These are phyloP conservation scores for Lepilemur ruficaudatus DNA, from an alignment of 2,797 vertebrate species.

Conservation along the genomic window DNA sequence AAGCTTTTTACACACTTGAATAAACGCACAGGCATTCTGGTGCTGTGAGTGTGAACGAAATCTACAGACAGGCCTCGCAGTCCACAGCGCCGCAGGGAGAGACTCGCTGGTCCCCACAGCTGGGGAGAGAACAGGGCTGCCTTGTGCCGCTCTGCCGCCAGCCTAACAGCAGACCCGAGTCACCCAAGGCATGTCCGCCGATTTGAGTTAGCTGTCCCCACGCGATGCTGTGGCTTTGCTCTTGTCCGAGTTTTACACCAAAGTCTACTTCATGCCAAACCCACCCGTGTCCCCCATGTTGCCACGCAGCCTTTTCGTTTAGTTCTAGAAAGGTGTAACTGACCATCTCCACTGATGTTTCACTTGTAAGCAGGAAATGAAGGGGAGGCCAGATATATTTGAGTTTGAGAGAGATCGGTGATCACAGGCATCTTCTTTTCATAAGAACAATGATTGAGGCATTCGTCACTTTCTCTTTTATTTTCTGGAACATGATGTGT, in stretches of 20 bases:
- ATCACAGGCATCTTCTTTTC: neutral
- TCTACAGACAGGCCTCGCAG: fast-evolving
- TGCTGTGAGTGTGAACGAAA: neutral
- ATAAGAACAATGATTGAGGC: neutral
- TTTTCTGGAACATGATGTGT: neutral
- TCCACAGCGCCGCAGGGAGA: too few relatives aligned
- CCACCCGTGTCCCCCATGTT: neutral
- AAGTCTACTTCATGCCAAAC: neutral
- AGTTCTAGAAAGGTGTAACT: neutral
- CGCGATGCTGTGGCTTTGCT: neutral
- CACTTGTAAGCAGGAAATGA: neutral
- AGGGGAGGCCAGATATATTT: neutral
- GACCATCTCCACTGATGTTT: neutral
- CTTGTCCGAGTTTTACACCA: neutral
- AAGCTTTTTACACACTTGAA: neutral
- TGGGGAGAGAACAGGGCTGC: neutral
- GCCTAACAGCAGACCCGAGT: neutral
- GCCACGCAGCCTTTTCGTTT: neutral
- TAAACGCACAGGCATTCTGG: neutral
- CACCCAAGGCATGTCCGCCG: conserved; percentile 10
- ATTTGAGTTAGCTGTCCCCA: neutral
- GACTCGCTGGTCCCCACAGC: neutral
- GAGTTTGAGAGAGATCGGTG: neutral
- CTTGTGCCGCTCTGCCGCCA: conserved; percentile 61
- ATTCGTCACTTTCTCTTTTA: neutral